Evolutionary conservation across 2,888 invertebrate species (phyloP).

Genomic region (Hirtodrosophila trivittata): DNA sequence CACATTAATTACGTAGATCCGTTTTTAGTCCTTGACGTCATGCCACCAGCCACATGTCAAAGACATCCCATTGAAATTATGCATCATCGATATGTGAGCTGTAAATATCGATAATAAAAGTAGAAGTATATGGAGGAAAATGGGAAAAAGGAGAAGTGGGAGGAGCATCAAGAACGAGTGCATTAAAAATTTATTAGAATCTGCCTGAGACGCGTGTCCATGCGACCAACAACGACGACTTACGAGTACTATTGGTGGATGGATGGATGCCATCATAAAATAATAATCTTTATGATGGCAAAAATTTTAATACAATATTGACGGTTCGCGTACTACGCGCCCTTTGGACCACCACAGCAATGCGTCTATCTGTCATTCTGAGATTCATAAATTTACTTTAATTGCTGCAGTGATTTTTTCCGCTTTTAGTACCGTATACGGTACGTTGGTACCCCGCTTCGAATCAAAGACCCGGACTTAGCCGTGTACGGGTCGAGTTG

Average conservation of each 20-base stretch:
- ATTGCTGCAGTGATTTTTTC: slow-evolving; percentile 77
- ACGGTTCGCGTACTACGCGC: slow-evolving; percentile 12
- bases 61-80: slow-evolving; percentile 62
- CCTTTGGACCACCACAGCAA: slow-evolving; percentile 28
- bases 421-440: slow-evolving; percentile 51
- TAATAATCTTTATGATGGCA: slow-evolving; percentile 81
- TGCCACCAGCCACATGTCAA: slow-evolving; percentile 40
- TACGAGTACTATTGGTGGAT: slow-evolving; percentile 12
- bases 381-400: slow-evolving; percentile 77
- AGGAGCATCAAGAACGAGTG: slow-evolving; percentile 45
- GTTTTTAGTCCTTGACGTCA: slow-evolving; percentile 73
- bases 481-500: slow-evolving; percentile 49
- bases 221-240: slow-evolving; percentile 47
- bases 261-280: slow-evolving; percentile 70
- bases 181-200: slow-evolving; percentile 82
- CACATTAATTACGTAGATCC: slow-evolving; percentile 74
- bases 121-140: slow-evolving; percentile 16
- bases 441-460: slow-evolving; percentile 11
- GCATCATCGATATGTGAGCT: slow-evolving; percentile 66
- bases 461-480: slow-evolving; percentile 31
- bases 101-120: slow-evolving; percentile 7
- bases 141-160: background rate
- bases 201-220: slow-evolving; percentile 74
- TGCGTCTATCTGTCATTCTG: slow-evolving; percentile 62
- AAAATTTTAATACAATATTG: slow-evolving; percentile 76